Evolutionary conservation across 2,888 invertebrate species (phyloP).

Genomic region (Amphipoea lucens): DNA sequence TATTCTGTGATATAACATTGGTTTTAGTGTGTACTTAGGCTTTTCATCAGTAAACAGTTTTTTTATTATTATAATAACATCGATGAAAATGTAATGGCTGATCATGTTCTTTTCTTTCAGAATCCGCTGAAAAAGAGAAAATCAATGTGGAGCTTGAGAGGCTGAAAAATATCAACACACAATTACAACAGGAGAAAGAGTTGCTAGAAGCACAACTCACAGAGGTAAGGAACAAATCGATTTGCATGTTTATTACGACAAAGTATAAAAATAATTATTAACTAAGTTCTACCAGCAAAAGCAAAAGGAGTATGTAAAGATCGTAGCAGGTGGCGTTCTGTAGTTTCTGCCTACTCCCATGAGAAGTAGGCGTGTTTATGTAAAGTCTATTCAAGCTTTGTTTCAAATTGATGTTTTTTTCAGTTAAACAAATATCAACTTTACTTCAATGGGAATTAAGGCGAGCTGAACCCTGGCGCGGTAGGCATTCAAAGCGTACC

Average conservation of each 20-base stretch:
- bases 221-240: constrained; percentile 72
- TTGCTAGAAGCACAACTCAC: constrained; percentile 80
- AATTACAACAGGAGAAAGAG: constrained; percentile 86
- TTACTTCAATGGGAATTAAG: too few relatives aligned
- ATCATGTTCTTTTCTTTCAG: constrained; percentile 67
- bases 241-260: background rate
- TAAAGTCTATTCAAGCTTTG: too few relatives aligned
- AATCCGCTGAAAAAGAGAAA: constrained; percentile 90
- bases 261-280: background rate
- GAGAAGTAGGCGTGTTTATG: background rate
- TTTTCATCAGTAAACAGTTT: too few relatives aligned
- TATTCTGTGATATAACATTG: too few relatives aligned
- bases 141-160: constrained; percentile 92
- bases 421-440: too few relatives aligned
- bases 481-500: too few relatives aligned
- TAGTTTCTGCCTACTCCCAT: background rate
- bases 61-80: background rate
- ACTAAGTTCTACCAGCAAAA: background rate
- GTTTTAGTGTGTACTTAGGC: too few relatives aligned
- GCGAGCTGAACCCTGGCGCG: too few relatives aligned
- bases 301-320: background rate
- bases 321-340: background rate
- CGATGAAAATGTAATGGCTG: background rate
- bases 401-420: too few relatives aligned
- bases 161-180: constrained; percentile 85